phyloP scores from a whole-genome alignment of 2,113 vertebrate genomes.

The Electrona antarctica region DNA sequence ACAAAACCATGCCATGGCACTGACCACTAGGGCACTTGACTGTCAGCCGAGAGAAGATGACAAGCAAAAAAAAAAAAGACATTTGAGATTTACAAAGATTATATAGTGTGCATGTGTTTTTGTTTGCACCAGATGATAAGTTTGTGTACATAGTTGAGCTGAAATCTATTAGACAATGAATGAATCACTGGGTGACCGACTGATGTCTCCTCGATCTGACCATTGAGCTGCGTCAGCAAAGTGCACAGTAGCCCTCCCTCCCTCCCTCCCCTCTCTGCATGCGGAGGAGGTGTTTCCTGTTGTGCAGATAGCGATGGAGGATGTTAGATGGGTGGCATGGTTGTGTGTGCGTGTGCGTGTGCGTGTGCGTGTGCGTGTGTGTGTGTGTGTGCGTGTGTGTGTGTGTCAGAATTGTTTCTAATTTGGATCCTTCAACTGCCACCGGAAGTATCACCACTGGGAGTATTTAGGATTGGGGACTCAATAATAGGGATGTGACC shows the following conservation, averaged over 20 bases:
- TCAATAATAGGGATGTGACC: constrained; percentile 8
- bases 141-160: not conserved
- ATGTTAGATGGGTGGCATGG: constrained; percentile 36
- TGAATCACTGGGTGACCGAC: constrained; percentile 25
- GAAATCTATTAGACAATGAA: constrained; percentile 12
- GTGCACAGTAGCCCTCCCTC: constrained; percentile 29
- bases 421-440: constrained; percentile 21
- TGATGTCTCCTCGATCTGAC: constrained; percentile 4
- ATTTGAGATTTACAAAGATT: not conserved
- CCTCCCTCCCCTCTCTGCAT: constrained; percentile 31
- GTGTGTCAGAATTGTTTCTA: not conserved
- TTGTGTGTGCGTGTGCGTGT: constrained; percentile 14
- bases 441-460: constrained; percentile 25
- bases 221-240: constrained; percentile 15
- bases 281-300: constrained; percentile 57
- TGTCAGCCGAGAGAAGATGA: not conserved
- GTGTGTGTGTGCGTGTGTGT: constrained; percentile 9
- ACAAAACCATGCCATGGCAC: not conserved
- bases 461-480: constrained; percentile 15
- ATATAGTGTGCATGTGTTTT: constrained; percentile 9
- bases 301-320: constrained; percentile 46
- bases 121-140: constrained; percentile 36
- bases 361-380: constrained; percentile 18
- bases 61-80: not conserved
- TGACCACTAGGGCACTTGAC: constrained; percentile 14